A percentile compares a stretch with the other conserved stretches of the same genome.
phyloP scores from a whole-genome alignment of 2,797 vertebrate genomes.

The Diglossa cyanea region DNA sequence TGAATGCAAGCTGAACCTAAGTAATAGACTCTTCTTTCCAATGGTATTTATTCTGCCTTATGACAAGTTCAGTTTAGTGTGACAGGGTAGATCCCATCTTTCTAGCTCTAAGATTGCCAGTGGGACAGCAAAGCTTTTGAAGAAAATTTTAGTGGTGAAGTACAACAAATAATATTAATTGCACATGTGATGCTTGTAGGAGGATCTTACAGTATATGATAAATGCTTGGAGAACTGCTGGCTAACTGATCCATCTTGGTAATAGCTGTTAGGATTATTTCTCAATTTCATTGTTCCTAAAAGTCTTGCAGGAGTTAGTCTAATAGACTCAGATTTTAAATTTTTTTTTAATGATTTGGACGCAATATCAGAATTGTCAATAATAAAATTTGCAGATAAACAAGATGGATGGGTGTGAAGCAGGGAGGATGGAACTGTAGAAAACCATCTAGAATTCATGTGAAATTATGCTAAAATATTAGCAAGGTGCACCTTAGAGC shows the following conservation, averaged over 20 bases:
- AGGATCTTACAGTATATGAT: not conserved
- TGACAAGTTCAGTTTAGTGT: not conserved
- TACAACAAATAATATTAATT: not conserved
- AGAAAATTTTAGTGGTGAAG: not conserved
- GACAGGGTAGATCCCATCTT: not conserved
- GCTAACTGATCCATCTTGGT: not conserved
- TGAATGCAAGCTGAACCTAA: not conserved
- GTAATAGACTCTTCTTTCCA: not conserved
- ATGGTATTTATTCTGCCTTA: not conserved
- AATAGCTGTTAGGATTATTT: not conserved
- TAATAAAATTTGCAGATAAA: not conserved
- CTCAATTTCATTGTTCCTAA: not conserved
- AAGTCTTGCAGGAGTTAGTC: not conserved
- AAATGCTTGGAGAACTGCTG: not conserved
- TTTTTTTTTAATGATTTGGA: not conserved
- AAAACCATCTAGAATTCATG: not conserved
- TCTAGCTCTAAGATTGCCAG: not conserved
- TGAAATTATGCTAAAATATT: not conserved
- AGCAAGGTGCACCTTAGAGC: not conserved
- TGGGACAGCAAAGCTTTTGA: not conserved
- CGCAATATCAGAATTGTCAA: not conserved
- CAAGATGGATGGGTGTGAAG: not conserved
- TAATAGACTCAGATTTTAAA: accelerated
- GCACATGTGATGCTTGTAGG: not conserved
- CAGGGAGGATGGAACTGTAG: not conserved